Conservation (phyloP, 2,113 vertebrate genomes). For the Zosterops lateralis region DNA sequence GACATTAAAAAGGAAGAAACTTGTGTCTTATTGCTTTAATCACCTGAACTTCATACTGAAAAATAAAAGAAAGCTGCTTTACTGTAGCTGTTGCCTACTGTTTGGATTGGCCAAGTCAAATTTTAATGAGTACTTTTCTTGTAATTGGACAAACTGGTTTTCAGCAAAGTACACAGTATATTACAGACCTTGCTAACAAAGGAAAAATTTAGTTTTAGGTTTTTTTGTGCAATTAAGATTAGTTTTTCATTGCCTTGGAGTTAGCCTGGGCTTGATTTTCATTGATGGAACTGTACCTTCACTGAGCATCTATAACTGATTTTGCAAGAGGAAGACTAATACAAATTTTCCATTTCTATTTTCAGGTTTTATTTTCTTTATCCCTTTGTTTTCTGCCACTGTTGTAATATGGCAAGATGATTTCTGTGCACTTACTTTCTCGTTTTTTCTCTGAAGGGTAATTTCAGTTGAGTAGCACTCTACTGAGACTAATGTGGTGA, state of each 20-base stretch:
- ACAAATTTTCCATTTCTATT: conserved; percentile 14
- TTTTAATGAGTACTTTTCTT: not conserved
- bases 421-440: not conserved
- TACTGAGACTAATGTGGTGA: conserved; percentile 21
- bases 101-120: not conserved
- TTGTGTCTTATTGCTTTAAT: not conserved
- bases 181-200: not conserved
- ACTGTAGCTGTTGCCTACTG: not conserved
- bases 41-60: not conserved
- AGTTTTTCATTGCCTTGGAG: not conserved
- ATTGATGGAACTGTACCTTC: not conserved
- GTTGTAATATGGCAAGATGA: not conserved
- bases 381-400: conserved; percentile 17
- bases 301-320: not conserved
- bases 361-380: conserved; percentile 26
- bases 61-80: not conserved
- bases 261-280: not conserved
- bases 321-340: not conserved
- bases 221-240: not conserved
- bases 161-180: not conserved
- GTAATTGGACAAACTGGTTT: not conserved
- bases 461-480: conserved; percentile 42
- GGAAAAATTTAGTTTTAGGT: not conserved
- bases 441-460: conserved; percentile 21
- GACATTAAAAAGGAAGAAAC: not conserved